A percentile compares a stretch with the other conserved stretches of the same genome.
Evolutionary conservation across 2,888 invertebrate genomes (phyloP).

Genomic region (Lucinisca nassula): DNA sequence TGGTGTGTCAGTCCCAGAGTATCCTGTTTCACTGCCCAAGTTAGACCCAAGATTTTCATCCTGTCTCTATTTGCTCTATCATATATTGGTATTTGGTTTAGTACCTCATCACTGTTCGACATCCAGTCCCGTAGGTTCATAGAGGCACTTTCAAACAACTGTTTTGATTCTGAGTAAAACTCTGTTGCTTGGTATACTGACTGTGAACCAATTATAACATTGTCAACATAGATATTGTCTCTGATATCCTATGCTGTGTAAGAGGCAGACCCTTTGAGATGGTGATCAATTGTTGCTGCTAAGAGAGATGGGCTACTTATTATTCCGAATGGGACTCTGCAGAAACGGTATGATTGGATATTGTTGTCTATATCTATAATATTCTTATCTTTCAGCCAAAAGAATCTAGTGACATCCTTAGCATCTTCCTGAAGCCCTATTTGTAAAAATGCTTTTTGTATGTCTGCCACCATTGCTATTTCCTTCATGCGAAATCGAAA

Average conservation of each 20-base stretch:
- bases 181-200: neutral
- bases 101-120: constrained; percentile 8
- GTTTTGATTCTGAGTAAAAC: constrained; percentile 36
- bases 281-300: neutral
- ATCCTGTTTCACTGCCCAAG: no score
- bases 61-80: neutral
- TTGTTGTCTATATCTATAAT: neutral
- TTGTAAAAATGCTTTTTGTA: constrained; percentile 17
- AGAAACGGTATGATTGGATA: neutral
- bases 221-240: constrained; percentile 46
- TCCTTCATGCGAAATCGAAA: neutral
- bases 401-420: no score
- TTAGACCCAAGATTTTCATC: constrained; percentile 27
- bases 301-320: neutral
- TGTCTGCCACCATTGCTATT: no score
- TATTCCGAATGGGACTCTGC: neutral
- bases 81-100: neutral
- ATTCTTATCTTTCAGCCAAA: neutral
- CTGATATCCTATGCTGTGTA: constrained; percentile 10
- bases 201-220: constrained; percentile 32
- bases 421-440: neutral
- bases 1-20: no score
- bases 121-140: no score
- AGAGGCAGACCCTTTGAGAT: neutral
- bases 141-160: constrained; percentile 24